Evolutionary conservation across 2,113 vertebrate genomes (phyloP).

Genomic region (Protomyctophum bolini): DNA sequence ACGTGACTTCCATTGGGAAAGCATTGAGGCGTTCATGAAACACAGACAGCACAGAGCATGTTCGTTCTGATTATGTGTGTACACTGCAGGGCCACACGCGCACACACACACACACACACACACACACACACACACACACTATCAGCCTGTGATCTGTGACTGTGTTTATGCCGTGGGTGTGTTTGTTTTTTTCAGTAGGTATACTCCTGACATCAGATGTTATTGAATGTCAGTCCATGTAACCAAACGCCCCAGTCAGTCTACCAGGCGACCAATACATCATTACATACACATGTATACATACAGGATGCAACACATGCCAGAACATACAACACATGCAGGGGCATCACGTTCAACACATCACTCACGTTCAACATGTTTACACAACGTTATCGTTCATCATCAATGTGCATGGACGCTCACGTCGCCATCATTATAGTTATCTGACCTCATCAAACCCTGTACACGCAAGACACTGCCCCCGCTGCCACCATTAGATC

Average conservation of each 20-base stretch:
- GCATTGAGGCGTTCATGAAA: no score
- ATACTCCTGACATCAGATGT: constrained; percentile 28
- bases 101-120: constrained; percentile 19
- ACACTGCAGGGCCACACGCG: neutral
- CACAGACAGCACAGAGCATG: no score
- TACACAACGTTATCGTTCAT: no score
- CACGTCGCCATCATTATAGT: no score
- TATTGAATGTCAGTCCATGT: constrained; percentile 36
- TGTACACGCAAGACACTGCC: no score
- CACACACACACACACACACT: constrained; percentile 4
- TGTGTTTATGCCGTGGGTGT: constrained; percentile 22
- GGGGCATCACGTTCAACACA: no score
- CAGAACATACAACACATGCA: constrained; percentile 49
- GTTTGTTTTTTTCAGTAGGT: constrained; percentile 1
- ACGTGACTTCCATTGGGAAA: no score
- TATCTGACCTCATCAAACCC: no score
- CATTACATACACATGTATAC: neutral
- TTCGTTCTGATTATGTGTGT: no score
- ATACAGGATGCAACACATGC: constrained; percentile 30
- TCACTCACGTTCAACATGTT: no score
- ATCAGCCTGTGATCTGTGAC: neutral
- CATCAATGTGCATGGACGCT: no score
- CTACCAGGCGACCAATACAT: constrained; percentile 25
- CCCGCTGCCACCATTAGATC: no score
- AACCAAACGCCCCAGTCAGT: constrained; percentile 7